Evolutionary conservation across 2,888 invertebrate species (phyloP).

Genomic region (Margaritifera margaritifera): DNA sequence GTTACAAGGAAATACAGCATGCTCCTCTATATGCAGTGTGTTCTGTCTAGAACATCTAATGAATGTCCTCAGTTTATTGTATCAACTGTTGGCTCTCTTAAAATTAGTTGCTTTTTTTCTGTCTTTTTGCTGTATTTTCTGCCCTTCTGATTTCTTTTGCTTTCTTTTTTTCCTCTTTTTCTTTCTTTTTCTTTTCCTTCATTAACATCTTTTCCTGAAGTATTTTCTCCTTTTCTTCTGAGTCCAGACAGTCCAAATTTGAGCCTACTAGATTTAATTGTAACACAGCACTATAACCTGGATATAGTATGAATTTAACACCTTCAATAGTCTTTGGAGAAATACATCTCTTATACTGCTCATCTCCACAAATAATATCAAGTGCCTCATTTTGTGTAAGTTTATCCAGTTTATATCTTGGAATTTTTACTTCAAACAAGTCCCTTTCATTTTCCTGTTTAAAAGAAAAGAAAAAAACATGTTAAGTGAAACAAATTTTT

Average conservation of each 20-base stretch:
- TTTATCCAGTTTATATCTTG: conserved; percentile 10
- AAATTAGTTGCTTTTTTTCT: neutral
- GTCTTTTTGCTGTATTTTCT: neutral
- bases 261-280: too few species aligned
- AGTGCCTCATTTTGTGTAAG: conserved; percentile 20
- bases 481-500: neutral
- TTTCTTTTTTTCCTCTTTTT: conserved; percentile 6
- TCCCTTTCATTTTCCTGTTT: conserved; percentile 22
- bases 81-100: too few species aligned
- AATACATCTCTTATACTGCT: neutral
- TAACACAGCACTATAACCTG: too few species aligned
- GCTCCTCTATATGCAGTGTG: too few species aligned
- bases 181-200: neutral
- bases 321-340: too few species aligned
- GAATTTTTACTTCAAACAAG: conserved; percentile 6
- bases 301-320: neutral
- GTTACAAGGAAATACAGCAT: too few species aligned
- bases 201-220: conserved; percentile 3
- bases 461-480: neutral
- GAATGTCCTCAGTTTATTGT: too few species aligned
- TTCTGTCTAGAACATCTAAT: too few species aligned
- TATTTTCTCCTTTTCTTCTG: neutral
- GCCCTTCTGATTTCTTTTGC: conserved; percentile 2
- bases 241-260: too few species aligned
- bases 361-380: conserved; percentile 7